These are phyloP conservation scores for human (Homo sapiens) DNA, from an alignment of 2,113 vertebrate species.

Conservation along the genomic window GRCh38 chr2:73018501-73019000, in stretches of 20 bases:
- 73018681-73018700: neutral
- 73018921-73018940: neutral
- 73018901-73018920: neutral
- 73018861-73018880: neutral
- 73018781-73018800: neutral
- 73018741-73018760: neutral
- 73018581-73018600: neutral
- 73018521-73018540: neutral
- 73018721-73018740: neutral
- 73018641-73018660: neutral
- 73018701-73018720: neutral
- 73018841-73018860: neutral
- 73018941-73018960: neutral
- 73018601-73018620: neutral
- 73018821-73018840: neutral
- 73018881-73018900: neutral
- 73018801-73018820: neutral
- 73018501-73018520: neutral
- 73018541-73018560: neutral
- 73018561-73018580: neutral
- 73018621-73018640: neutral
- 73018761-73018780: neutral
- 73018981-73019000: neutral
- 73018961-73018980: neutral
- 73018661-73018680: neutral